These are phyloP conservation scores for Octopus bimaculoides DNA, from an alignment of 1,140 invertebrate species.

Conservation along the genomic window DNA sequence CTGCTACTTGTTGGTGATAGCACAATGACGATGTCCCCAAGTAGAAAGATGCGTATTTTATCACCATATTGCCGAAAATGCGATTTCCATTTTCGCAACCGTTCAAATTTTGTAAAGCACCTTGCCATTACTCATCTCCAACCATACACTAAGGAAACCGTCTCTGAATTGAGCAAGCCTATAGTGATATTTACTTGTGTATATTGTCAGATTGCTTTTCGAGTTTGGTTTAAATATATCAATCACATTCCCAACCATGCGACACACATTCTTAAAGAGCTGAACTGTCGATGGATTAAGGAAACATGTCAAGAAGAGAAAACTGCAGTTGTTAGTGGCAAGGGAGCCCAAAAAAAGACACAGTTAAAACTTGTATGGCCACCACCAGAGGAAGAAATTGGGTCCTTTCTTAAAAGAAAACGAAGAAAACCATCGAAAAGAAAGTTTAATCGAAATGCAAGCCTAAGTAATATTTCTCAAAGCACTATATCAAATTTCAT, in stretches of 20 bases:
- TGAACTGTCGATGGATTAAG: not conserved
- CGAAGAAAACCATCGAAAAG: not conserved
- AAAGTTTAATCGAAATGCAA: not conserved
- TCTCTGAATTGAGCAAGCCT: not conserved
- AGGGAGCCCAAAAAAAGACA: not conserved
- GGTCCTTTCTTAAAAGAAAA: not conserved
- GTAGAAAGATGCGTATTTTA: too few species aligned
- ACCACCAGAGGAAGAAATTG: not conserved
- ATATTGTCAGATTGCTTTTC: not conserved
- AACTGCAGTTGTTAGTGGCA: not conserved
- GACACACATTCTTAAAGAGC: not conserved
- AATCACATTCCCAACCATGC: conserved; percentile 11
- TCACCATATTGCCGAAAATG: not conserved
- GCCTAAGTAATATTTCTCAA: not conserved
- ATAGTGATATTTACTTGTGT: not conserved
- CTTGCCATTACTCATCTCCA: conserved; percentile 9
- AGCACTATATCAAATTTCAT: not conserved
- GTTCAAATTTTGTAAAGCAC: conserved; percentile 5
- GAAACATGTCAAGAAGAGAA: not conserved
- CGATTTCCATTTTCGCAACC: not conserved
- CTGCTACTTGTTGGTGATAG: too few species aligned
- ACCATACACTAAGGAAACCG: not conserved
- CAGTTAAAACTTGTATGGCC: not conserved
- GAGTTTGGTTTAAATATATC: conserved; percentile 5
- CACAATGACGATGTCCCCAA: too few species aligned